A percentile compares a stretch with the other conserved stretches of the same genome.
Conservation (phyloP, 2,797 vertebrate genomes). For the Sternarchorhynchus goeldii region DNA sequence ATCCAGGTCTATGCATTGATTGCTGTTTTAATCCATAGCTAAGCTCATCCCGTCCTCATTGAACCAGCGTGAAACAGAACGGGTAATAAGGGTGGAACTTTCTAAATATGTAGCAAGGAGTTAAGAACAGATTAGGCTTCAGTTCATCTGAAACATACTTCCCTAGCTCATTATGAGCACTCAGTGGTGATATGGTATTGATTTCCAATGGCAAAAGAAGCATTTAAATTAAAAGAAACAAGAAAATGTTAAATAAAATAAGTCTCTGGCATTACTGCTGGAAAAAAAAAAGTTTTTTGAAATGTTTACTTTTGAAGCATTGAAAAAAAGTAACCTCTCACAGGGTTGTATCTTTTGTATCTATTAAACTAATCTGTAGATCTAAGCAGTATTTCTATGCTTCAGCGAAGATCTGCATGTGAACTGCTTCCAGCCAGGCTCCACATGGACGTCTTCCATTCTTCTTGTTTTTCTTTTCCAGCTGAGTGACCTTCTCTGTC, state of each 20-base stretch:
- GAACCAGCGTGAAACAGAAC: constrained; percentile 85
- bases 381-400: not conserved
- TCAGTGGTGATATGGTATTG: constrained; percentile 35
- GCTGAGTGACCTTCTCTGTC: constrained; percentile 71
- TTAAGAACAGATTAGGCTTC: constrained; percentile 75
- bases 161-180: constrained; percentile 56
- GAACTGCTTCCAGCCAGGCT: constrained; percentile 51
- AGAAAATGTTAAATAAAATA: too few species aligned
- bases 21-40: constrained; percentile 95
- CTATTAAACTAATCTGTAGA: not conserved
- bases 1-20: constrained; percentile 92
- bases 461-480: constrained; percentile 76
- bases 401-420: constrained; percentile 56
- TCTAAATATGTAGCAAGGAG: constrained; percentile 81
- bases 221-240: constrained; percentile 63
- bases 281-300: not conserved
- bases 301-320: not conserved
- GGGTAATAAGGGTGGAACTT: constrained; percentile 86
- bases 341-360: not conserved
- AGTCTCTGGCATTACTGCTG: not conserved
- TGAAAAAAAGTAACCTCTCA: not conserved
- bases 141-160: constrained; percentile 67
- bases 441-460: constrained; percentile 61
- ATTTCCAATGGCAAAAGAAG: constrained; percentile 45
- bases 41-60: constrained; percentile 86